Percentiles rank a stretch among this genome's conserved stretches.
phyloP scores from a whole-genome alignment of 2,888 invertebrate species.

The Asteroscopus sphinx region DNA sequence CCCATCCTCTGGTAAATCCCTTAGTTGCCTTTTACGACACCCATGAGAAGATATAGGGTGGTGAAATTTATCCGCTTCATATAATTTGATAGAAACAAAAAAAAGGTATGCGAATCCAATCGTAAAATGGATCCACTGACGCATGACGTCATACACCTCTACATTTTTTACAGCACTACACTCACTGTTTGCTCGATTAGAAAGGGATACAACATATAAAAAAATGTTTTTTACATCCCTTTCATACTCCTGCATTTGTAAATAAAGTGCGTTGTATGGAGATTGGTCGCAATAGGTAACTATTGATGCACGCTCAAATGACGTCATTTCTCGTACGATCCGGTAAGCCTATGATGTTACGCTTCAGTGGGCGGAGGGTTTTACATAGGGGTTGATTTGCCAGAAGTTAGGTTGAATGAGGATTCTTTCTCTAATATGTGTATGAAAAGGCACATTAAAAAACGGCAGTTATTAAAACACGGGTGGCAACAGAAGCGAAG shows the following conservation, averaged over 20 bases:
- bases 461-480: too few species aligned
- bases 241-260: slow-evolving; percentile 11
- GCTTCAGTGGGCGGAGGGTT: slow-evolving; percentile 11
- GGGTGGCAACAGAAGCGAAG: too few species aligned
- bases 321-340: slow-evolving; percentile 20
- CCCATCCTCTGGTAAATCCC: too few species aligned
- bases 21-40: too few species aligned
- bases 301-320: slow-evolving; percentile 28
- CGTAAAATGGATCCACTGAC: slow-evolving; percentile 31
- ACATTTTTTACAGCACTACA: slow-evolving; percentile 24
- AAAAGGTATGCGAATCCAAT: slow-evolving; percentile 8
- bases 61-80: too few species aligned
- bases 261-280: slow-evolving; percentile 18
- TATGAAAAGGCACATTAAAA: not conserved
- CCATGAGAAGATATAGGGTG: too few species aligned
- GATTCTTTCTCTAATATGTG: not conserved
- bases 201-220: slow-evolving; percentile 18
- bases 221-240: slow-evolving; percentile 5
- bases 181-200: slow-evolving; percentile 17
- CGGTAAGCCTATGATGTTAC: slow-evolving; percentile 13
- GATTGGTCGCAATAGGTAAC: slow-evolving; percentile 24
- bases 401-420: slow-evolving; percentile 2
- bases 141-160: slow-evolving; percentile 28
- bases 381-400: slow-evolving; percentile 24
- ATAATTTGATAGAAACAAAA: not conserved